Conservation (phyloP, 2,888 invertebrate species). For the Drosophila meridionalis region DNA sequence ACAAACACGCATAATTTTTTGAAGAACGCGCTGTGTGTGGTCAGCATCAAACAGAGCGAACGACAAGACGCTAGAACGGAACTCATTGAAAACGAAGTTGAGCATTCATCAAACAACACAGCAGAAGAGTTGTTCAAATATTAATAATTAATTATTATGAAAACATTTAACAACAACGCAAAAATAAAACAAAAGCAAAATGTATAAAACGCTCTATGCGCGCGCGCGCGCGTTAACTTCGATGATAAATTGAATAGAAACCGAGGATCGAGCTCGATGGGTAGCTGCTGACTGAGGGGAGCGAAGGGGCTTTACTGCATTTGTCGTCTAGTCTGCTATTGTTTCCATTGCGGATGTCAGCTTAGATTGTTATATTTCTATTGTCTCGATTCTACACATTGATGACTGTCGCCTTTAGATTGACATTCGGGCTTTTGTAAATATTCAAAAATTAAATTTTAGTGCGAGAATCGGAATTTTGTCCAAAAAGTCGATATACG, state of each 20-base stretch:
- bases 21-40: slow-evolving; percentile 52
- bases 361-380: slow-evolving; percentile 48
- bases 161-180: slow-evolving; percentile 61
- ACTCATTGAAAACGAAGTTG: slow-evolving; percentile 61
- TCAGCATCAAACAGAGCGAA: slow-evolving; percentile 54
- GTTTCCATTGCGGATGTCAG: slow-evolving; percentile 75
- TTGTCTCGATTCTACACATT: slow-evolving; percentile 32
- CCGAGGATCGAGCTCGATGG: slow-evolving; percentile 19
- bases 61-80: slow-evolving; percentile 49
- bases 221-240: slow-evolving; percentile 61
- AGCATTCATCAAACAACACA: slow-evolving; percentile 69
- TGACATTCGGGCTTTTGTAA: slow-evolving; percentile 34
- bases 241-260: slow-evolving; percentile 60
- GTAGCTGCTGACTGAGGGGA: slow-evolving; percentile 10
- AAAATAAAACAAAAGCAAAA: slow-evolving; percentile 22
- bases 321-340: slow-evolving; percentile 47
- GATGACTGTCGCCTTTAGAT: slow-evolving; percentile 8
- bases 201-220: slow-evolving; percentile 23
- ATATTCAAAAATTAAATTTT: slow-evolving; percentile 40
- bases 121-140: slow-evolving; percentile 66
- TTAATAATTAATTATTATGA: slow-evolving; percentile 75
- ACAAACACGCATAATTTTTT: slow-evolving; percentile 20
- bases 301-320: slow-evolving; percentile 7
- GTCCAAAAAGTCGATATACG: background rate
- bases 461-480: slow-evolving; percentile 7